phyloP scores from a whole-genome alignment of 2,113 vertebrate genomes.

The Poeciliopsis occidentalis region DNA sequence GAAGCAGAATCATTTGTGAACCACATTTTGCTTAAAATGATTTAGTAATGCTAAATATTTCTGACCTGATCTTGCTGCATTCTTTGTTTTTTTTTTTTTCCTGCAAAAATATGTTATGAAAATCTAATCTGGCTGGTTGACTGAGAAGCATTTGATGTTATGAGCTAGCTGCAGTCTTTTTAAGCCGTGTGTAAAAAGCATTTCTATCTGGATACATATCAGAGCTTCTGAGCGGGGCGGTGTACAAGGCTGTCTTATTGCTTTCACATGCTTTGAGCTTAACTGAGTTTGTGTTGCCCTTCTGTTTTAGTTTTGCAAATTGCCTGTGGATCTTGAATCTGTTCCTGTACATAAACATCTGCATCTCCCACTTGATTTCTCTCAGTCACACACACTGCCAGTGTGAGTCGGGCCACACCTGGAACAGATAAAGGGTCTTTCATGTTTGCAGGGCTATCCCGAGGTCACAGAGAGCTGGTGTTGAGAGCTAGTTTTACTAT shows the following conservation, averaged over 20 bases:
- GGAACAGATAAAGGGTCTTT: slow-evolving; percentile 84
- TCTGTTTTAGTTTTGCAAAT: slow-evolving; percentile 54
- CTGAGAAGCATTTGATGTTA: slow-evolving; percentile 11
- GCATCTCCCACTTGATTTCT: slow-evolving; percentile 44
- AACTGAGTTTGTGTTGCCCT: slow-evolving; percentile 42
- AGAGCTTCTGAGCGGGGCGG: slow-evolving; percentile 8
- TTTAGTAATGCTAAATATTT: slow-evolving; percentile 1
- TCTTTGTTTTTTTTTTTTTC: slow-evolving; percentile 5
- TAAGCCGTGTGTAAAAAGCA: slow-evolving; percentile 20
- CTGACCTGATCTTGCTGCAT: background rate
- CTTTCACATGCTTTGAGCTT: slow-evolving; percentile 55
- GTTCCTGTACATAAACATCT: slow-evolving; percentile 64
- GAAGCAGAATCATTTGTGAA: background rate
- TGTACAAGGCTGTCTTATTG: slow-evolving; percentile 28
- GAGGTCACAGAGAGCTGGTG: slow-evolving; percentile 79
- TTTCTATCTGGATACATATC: slow-evolving; percentile 31
- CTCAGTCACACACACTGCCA: slow-evolving; percentile 49
- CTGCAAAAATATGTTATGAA: slow-evolving; percentile 9
- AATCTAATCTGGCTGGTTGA: slow-evolving; percentile 26
- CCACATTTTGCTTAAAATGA: slow-evolving; percentile 5
- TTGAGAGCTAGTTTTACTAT: slow-evolving; percentile 77
- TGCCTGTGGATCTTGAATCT: slow-evolving; percentile 56
- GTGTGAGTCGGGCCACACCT: slow-evolving; percentile 75
- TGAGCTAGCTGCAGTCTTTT: slow-evolving; percentile 18
- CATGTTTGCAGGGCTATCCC: slow-evolving; percentile 78